Conservation (phyloP, 2,797 vertebrate genomes). For the Malurus leucopterus region DNA sequence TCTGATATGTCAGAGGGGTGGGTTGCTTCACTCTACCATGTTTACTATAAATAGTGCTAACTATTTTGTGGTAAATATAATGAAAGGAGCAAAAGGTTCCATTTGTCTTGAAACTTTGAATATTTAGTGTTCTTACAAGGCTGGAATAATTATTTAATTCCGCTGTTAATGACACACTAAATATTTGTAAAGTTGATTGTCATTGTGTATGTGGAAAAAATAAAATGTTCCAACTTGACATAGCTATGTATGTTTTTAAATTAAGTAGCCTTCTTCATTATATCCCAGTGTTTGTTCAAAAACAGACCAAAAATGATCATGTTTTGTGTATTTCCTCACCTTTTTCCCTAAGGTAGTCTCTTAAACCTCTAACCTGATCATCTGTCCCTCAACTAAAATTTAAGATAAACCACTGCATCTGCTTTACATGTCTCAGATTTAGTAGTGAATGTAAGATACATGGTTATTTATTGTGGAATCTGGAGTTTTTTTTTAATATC, state of each 20-base stretch:
- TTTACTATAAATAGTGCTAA: background rate
- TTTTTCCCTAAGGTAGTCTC: background rate
- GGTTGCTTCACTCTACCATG: background rate
- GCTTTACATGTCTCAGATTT: background rate
- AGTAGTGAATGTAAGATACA: background rate
- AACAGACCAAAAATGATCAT: background rate
- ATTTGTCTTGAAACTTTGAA: background rate
- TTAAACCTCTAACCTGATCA: background rate
- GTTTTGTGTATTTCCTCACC: background rate
- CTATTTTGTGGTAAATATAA: background rate
- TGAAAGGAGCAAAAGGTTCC: background rate
- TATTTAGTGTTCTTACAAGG: background rate
- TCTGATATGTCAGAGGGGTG: background rate
- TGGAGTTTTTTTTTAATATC: background rate
- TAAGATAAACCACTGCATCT: background rate
- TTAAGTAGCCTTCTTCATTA: background rate
- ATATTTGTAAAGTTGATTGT: background rate
- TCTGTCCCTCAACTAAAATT: background rate
- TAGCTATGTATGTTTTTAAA: background rate
- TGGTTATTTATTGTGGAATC: background rate
- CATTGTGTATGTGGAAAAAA: background rate
- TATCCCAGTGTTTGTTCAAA: background rate
- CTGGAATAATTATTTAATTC: background rate
- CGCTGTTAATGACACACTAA: background rate
- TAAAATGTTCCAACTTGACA: background rate